Evolutionary conservation across 1,140 invertebrate species (phyloP).

Genomic region (Zophobas morio): DNA sequence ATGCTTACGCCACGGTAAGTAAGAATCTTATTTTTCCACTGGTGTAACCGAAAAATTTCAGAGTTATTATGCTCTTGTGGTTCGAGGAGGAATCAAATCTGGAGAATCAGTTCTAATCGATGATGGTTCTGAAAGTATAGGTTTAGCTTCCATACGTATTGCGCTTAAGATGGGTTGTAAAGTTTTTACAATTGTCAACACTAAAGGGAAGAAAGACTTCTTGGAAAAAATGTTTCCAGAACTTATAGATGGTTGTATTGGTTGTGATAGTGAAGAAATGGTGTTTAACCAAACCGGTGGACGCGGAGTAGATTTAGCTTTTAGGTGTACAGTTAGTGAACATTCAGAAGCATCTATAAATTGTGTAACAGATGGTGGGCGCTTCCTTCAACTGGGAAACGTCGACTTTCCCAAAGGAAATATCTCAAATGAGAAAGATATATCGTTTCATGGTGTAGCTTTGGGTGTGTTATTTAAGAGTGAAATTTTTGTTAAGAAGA

Average conservation of each 20-base stretch:
- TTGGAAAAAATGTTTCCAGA: slow-evolving; percentile 90
- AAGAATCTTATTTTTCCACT: slow-evolving; percentile 44
- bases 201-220: slow-evolving; percentile 89
- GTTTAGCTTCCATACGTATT: slow-evolving; percentile 95
- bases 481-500: slow-evolving; percentile 78
- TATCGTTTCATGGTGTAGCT: slow-evolving; percentile 96
- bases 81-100: slow-evolving; percentile 85
- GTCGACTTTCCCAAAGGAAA: slow-evolving; percentile 95
- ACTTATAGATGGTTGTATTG: slow-evolving; percentile 86
- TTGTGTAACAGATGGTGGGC: slow-evolving; percentile 90
- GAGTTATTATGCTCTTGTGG: slow-evolving; percentile 91
- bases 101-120: slow-evolving; percentile 94
- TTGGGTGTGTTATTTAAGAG: slow-evolving; percentile 92
- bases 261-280: slow-evolving; percentile 90
- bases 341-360: slow-evolving; percentile 93
- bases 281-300: slow-evolving; percentile 84
- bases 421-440: slow-evolving; percentile 94
- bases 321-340: slow-evolving; percentile 95
- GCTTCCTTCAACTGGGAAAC: slow-evolving; percentile 98
- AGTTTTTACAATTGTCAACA: slow-evolving; percentile 92
- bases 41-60: slow-evolving; percentile 59
- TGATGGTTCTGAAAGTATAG: slow-evolving; percentile 95
- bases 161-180: slow-evolving; percentile 88
- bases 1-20: slow-evolving; percentile 89
- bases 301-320: slow-evolving; percentile 90